Evolutionary conservation across 2,888 invertebrate species (phyloP), one percentile per base, ranked within the genome.

Genomic region (Petrolisthes cinctipes): DNA sequence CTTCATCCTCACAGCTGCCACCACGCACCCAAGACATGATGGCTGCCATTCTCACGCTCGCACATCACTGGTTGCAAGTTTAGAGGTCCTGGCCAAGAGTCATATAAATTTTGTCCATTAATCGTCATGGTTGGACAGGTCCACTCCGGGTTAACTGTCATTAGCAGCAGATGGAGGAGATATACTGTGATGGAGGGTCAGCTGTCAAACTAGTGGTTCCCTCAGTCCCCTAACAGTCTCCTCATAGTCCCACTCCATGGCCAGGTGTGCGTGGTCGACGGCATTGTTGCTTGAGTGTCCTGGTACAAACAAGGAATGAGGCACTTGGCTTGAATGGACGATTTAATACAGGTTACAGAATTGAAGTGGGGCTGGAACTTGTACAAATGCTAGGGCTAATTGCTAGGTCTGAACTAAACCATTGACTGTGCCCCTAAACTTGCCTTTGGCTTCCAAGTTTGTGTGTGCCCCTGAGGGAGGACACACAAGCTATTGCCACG

Each of bases 381-480:
- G 83, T 88, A 83, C 83, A 88, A 83, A 88, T 73, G 83, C 17
- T 88, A 81, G 82, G 83, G 87, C 87, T 88, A 80, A 88, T 84
- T 80, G 80, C 71, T 88, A 88, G 87, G 87, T 79, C 81, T 83
- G 84, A 86, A 75, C 37, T n/a, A 82, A 78, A 82, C 56, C 53
- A 83, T 57, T 75, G 76, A 37, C 78, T 79, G 83, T 86, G 83
- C 83, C 83, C 83, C 86, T 83, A 68, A 83, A 78, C 86, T 83
- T 78, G 86, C 86, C 86, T 86, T 82, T 83, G 86, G 86, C 86
- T 86, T 83, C 83, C 86, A 78, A 80, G 86, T 83, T 86, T 80
- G 83, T 83, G 71, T 82, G 86, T 86, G 79, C 61, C 75, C 76
- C 86, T 83, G 56, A 51, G 68, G 83, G 71, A 86, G 54, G 82